Base-by-base conservation (phyloP, 2,113 vertebrate species). In the Oplegnathus fasciatus region DNA sequence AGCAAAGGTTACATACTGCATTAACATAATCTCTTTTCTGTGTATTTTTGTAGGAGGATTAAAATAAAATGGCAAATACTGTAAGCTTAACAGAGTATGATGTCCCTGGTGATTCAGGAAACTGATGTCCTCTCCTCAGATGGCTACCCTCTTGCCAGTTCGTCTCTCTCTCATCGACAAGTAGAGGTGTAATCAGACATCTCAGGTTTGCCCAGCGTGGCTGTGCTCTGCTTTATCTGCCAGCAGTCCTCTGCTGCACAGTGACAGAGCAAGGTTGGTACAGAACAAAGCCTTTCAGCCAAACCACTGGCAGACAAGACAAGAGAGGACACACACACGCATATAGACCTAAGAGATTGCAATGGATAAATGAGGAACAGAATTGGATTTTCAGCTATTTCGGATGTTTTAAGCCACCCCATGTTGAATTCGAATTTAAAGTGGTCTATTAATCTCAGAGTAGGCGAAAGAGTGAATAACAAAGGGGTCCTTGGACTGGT, bases 31-130 rank as follows among this genome's bases (percentile, higher is more conserved):
- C 84, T 73, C 11, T 80, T 75, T 40, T 69, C 75, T 75, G 64
- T 82, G 79, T 87, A 54, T 84, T 87, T 86, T 40, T 66, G 15
- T 26, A 24, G 42, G 61, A 32, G 79, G 86, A 77, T 89, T 90
- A 86, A 75, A 81, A 81, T 62, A 50, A 80, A 86, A 87, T n/a
- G 22, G 6, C 75, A 73, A 79, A 61, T 42, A 77, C 61, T 73
- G 75, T 75, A 44, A 61, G 81, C 32, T 68, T 72, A 76, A 62
- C 46, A 65, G 73, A 71, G 20, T 52, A 40, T 66, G 72, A 80
- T 78, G 70, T 74, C 28, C 52, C 44, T 52, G 66, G 77, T 65
- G 72, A 80, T 80, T 78, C 74, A 44, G 57, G 52, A 28, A 81
- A 78, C 67, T 34, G 34, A 66, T 78, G 77, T 54, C 58, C 79